A percentile compares a stretch with the other conserved stretches of the same genome.
Evolutionary conservation across 2,113 vertebrate species (phyloP).

Genomic region (Willisornis vidua): DNA sequence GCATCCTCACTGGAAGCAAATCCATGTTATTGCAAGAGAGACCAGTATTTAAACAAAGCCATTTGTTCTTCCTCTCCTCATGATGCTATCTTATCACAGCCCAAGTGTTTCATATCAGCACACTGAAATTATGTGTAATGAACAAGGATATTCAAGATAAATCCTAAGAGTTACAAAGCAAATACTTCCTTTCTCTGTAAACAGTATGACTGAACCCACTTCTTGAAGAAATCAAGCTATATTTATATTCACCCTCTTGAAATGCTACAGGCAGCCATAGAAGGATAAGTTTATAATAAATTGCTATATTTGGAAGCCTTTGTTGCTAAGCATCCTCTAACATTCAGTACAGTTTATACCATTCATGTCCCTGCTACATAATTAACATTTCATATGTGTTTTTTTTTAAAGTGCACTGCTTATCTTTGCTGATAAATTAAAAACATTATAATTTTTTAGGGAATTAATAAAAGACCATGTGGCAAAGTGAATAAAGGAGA

Average conservation of each 20-base stretch:
- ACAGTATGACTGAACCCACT: slow-evolving; percentile 81
- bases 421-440: slow-evolving; percentile 69
- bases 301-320: slow-evolving; percentile 85
- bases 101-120: slow-evolving; percentile 71
- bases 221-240: slow-evolving; percentile 83
- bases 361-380: slow-evolving; percentile 76
- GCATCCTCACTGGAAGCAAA: slow-evolving; percentile 41
- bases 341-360: slow-evolving; percentile 82
- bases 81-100: slow-evolving; percentile 65
- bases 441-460: slow-evolving; percentile 39
- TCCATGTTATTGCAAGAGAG: slow-evolving; percentile 45
- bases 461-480: slow-evolving; percentile 61
- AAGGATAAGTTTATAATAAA: slow-evolving; percentile 86
- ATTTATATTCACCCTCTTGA: slow-evolving; percentile 84
- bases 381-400: slow-evolving; percentile 79
- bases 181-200: slow-evolving; percentile 82
- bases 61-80: slow-evolving; percentile 69
- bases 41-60: slow-evolving; percentile 62
- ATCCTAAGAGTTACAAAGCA: slow-evolving; percentile 67
- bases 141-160: slow-evolving; percentile 73
- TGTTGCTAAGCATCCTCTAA: slow-evolving; percentile 84
- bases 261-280: slow-evolving; percentile 86
- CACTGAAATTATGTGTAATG: slow-evolving; percentile 66
- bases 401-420: slow-evolving; percentile 17
- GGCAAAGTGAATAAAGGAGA: slow-evolving; percentile 53